Evolutionary conservation across 2,797 vertebrate genomes (phyloP), one percentile per base, ranked within the genome.

Genomic region (Mus caroli): DNA sequence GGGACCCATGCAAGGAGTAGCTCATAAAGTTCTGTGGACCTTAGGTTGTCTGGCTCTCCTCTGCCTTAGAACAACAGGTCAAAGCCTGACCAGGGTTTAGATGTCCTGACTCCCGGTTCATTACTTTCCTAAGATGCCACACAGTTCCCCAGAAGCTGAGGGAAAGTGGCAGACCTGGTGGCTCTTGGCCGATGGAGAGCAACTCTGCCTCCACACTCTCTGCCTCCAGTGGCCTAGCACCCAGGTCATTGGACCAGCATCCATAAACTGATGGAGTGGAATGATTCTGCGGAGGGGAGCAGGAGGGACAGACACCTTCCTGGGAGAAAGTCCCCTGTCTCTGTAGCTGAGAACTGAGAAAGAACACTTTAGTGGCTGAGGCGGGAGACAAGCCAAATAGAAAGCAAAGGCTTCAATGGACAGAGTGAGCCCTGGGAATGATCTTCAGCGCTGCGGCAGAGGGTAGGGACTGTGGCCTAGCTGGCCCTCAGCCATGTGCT

Each of bases 11-110:
- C 4, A 1, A 69, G 40, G 88, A 50, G 6, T 28, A 0, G 4
- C 1, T 8, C 19, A n/a, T 6, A 22, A 0, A 1, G 4, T 15
- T 13, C 22, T 17, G 3, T 9, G 12, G n/a, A 15, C 17, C 2
- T 1, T 3, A 0, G 0, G 73, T 40, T 80, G 6, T 34, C 46
- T 5, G 24, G 10, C 37, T 76, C 5, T 28, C 40, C 46, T 71
- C 34, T 2, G 11, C 67, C 37, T 52, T 28, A 13, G 14, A 75
- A 1, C 1, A 54, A 56, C 56, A 69, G 86, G 14, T 13, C 11
- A n/a, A 50, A 71, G 14, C 34, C 71, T 5, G 34, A 6, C 22
- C 46, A n/a, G 43, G 79, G 58, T 9, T 64, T 17, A 28, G 69
- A 26, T 22, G 43, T 64, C 24, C 88, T 58, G 54, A 82, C 3